Evolutionary conservation across 2,888 invertebrate species (phyloP), one percentile per base, ranked within the genome.

Genomic region (Phortica okadai): DNA sequence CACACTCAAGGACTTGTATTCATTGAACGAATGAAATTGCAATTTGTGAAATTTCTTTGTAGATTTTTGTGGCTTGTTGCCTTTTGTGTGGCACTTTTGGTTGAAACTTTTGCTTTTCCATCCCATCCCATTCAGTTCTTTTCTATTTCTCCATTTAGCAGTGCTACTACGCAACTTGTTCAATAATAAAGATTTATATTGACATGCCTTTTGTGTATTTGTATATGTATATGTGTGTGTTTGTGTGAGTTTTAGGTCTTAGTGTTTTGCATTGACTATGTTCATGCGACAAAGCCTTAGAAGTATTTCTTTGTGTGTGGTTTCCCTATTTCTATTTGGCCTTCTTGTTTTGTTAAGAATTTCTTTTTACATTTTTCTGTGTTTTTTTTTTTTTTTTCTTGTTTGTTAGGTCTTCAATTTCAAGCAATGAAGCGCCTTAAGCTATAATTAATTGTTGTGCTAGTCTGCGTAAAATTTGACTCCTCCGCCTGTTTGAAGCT

Each of bases 1-100:
- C 85, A 81, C 82, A 83, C 7, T 16, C 59, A 59, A 59, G 11
- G 8, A 41, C 42, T 11, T 11, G 25, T 25, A 33, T 41, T 42
- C 66, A 42, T 41, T 42, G 66, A 41, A 42, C 42, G 66, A 66
- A 85, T 82, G 84, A 85, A 85, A 86, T 78, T 80, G 82, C 79
- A 85, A 85, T 85, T 86, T 86, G 83, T 80, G 79, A 85, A 86
- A 86, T 86, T 81, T 83, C 80, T 78, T 66, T 66, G 66, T 79
- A 81, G 79, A 85, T 86, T 85, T 84, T 84, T 85, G 85, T 79
- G 84, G 86, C 82, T 83, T 83, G 79, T 83, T 83, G 83, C 82
- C 82, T 78, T 77, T 81, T 84, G 84, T 78, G 78, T 78, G 78
- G 80, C 82, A 83, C 80, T 79, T 82, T 78, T 81, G 33, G 78